phyloP scores from a whole-genome alignment of 2,113 vertebrate genomes.

The Alaudala cheleensis region DNA sequence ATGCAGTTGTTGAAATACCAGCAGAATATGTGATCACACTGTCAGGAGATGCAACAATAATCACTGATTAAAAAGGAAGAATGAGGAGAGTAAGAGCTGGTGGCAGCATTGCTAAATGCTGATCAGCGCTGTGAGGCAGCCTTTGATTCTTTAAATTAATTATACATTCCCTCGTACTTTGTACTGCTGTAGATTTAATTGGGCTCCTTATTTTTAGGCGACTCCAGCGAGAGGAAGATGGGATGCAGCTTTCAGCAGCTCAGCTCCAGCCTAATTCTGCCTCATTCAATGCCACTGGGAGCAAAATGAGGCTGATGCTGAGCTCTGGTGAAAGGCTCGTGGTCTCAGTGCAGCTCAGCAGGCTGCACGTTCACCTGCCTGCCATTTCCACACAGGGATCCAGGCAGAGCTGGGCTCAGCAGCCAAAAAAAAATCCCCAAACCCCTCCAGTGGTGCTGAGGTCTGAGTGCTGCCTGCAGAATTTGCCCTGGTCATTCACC shows the following conservation, averaged over 20 bases:
- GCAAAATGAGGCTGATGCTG: constrained; percentile 42
- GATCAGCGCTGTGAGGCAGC: constrained; percentile 44
- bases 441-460: rapidly evolving
- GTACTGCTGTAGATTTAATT: constrained; percentile 59
- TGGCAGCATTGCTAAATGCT: constrained; percentile 53
- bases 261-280: constrained; percentile 41
- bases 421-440: not conserved
- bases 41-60: constrained; percentile 26
- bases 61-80: constrained; percentile 57
- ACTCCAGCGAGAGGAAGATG: not conserved
- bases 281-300: constrained; percentile 31
- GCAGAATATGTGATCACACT: not conserved
- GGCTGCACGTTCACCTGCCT: not conserved
- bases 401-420: not conserved
- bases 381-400: not conserved
- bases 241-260: constrained; percentile 31
- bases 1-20: not conserved
- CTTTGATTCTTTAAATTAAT: constrained; percentile 62
- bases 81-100: constrained; percentile 14
- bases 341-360: not conserved
- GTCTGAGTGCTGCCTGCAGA: no score
- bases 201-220: constrained; percentile 64
- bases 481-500: not conserved
- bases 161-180: constrained; percentile 59
- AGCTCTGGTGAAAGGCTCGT: not conserved